These are phyloP conservation scores for Euura saliciscinereae DNA, from an alignment of 1,140 invertebrate genomes.

Conservation along the genomic window DNA sequence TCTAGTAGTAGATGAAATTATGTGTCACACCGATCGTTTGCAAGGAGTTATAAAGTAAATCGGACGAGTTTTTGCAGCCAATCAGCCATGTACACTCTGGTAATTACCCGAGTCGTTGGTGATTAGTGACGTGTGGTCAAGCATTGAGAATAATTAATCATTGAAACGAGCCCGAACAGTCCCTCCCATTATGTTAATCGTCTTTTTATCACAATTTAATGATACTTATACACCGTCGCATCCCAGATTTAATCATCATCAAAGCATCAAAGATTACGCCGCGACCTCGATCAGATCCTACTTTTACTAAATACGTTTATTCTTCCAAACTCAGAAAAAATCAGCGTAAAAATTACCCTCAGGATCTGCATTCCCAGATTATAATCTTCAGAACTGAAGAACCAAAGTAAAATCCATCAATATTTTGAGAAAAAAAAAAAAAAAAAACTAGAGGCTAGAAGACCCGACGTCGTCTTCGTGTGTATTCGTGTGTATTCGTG, in stretches of 20 bases:
- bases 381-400: too few species aligned
- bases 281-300: too few species aligned
- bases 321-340: too few species aligned
- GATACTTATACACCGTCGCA: neutral
- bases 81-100: conserved; percentile 16
- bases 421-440: too few species aligned
- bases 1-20: neutral
- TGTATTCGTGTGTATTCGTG: too few species aligned
- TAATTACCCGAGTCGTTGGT: conserved; percentile 12
- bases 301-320: too few species aligned
- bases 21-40: neutral
- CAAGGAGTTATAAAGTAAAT: conserved; percentile 15
- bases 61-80: conserved; percentile 30
- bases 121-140: conserved; percentile 19
- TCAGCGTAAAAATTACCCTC: too few species aligned
- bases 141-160: conserved; percentile 41
- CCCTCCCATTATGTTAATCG: conserved; percentile 23
- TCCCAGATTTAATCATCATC: conserved; percentile 1
- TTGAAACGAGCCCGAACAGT: conserved; percentile 25
- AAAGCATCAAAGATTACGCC: neutral
- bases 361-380: too few species aligned
- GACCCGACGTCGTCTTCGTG: too few species aligned
- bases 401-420: too few species aligned
- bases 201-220: conserved; percentile 22
- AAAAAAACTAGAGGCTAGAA: too few species aligned